Evolutionary conservation across 2,113 vertebrate species (phyloP), one percentile per base, ranked within the genome.

Genomic region (Pavo muticus): DNA sequence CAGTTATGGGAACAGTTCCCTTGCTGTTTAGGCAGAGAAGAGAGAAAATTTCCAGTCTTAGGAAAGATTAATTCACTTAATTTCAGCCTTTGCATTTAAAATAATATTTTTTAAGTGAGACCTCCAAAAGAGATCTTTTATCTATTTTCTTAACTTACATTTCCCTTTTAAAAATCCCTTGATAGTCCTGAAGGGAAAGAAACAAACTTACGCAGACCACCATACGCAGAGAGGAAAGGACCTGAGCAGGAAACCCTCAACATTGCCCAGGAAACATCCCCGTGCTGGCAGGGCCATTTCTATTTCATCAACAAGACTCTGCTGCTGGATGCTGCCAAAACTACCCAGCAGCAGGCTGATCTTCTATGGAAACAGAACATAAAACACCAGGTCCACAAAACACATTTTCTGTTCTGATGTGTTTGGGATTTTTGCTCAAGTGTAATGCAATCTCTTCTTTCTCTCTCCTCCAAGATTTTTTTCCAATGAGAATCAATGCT

Each of bases 321-420:
- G 70, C 61, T 92, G 87, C 77, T 73, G 73, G 48, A 76, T 59
- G 65, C 19, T 76, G 84, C 57, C 91, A 63, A 91, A 93, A 78
- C 37, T 39, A 79, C 44, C 40, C 48, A 40, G 37, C 6, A 85
- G 73, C 23, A 79, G 54, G 13, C 40, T 73, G 37, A 6, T 37
- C 44, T 74, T 84, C 54, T 40, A 25, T 87, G 24, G 57, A 86
- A 94, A 84, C 83, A 1, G 73, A 74, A 68, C 47, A 74, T 60
- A 19, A 64, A 64, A 56, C 19, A 70, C 1, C 27, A 75, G 25
- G 15, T 45, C 57, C 27, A 54, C 18, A 40, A n/a, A 91, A 72
- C 9, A 65, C 25, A 40, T 91, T 74, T 92, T 75, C 30, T 59
- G 29, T 56, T 88, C 39, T 64, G 18, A 35, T 57, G 20, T 30